Conservation (phyloP, 2,888 invertebrate species). For the Aspidapion aeneum region DNA sequence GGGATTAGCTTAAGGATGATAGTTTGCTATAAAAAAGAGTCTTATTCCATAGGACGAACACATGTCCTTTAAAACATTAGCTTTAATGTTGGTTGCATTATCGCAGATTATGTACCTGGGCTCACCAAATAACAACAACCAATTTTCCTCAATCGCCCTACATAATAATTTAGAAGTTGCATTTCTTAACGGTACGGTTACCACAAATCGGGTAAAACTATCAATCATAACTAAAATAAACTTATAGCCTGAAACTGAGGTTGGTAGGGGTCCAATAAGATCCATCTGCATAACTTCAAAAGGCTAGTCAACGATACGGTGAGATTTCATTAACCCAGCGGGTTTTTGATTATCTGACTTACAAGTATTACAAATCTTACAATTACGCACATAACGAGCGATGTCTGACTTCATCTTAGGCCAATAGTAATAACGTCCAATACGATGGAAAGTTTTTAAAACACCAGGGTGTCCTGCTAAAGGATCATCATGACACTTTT, state of each 20-base stretch:
- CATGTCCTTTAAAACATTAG: neutral
- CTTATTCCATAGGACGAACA: neutral
- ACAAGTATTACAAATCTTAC: conserved; percentile 5
- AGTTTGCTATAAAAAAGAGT: neutral
- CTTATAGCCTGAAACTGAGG: conserved; percentile 9
- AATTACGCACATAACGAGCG: conserved; percentile 21
- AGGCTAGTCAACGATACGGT: conserved; percentile 3
- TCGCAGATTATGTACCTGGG: conserved; percentile 5
- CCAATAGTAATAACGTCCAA: conserved; percentile 27
- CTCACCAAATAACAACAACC: neutral
- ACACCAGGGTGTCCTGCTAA: conserved; percentile 14
- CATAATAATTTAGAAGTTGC: neutral
- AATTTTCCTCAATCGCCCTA: neutral
- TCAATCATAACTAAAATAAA: conserved; percentile 11
- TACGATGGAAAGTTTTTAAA: conserved; percentile 15
- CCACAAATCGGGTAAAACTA: conserved; percentile 6
- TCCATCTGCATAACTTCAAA: conserved; percentile 14
- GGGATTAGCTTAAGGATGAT: neutral
- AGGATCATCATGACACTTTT: conserved; percentile 12
- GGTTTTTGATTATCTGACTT: conserved; percentile 20
- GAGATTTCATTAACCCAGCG: conserved; percentile 13
- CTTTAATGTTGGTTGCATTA: conserved; percentile 1
- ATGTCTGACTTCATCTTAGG: conserved; percentile 27
- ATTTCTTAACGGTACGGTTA: conserved; percentile 2
- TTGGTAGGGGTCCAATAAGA: conserved; percentile 16